Base-by-base conservation (phyloP, 2,797 vertebrate species). In the Brotula barbata region DNA sequence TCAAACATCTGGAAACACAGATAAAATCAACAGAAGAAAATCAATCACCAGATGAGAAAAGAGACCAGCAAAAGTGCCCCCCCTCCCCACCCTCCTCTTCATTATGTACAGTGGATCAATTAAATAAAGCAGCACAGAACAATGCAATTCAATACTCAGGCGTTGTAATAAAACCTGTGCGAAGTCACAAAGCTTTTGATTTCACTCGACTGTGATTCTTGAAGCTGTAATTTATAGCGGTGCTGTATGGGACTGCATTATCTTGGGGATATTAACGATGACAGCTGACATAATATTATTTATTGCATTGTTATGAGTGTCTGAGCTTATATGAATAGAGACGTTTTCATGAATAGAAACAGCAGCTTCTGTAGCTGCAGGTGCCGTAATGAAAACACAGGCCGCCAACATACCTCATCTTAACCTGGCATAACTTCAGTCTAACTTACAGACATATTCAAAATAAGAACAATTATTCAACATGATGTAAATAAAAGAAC, bases 1-100 rank as follows among this genome's bases (percentile, higher is more conserved):
- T 95, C 82, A 98, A 89, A 88, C 96, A 98, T 87, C 96, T 98
- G 87, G 21, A 63, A 71, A 9, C 7, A 23, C 1, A 1, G 19
- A 33, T 12, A 59, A 20, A 36, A 58, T 20, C 8, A 14, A 49
- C 37, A 16, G 22, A 43, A 41, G 21, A 28, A 44, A 20, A 43
- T 14, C 33, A 8, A 52, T 58, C 37, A 41, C 31, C 14, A 46
- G 14, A 48, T 10, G 9, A 17, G 28, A 7, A 49, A 16, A 1
- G 13, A 23, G 8, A 39, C 19, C 14, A 3, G 22, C n/a, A 5
- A 39, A 39, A n/a, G 34, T 4, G 9, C 13, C 3, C 8, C 9
- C 13, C 9, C 34, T 14, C 13, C 34, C 34, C 13, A 14, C 34
- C 31, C 11, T 33, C 31, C 31, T 33, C 31, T 33, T 11, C 6